Conservation (phyloP, 1,140 invertebrate genomes). For the Diorhabda carinulata region DNA sequence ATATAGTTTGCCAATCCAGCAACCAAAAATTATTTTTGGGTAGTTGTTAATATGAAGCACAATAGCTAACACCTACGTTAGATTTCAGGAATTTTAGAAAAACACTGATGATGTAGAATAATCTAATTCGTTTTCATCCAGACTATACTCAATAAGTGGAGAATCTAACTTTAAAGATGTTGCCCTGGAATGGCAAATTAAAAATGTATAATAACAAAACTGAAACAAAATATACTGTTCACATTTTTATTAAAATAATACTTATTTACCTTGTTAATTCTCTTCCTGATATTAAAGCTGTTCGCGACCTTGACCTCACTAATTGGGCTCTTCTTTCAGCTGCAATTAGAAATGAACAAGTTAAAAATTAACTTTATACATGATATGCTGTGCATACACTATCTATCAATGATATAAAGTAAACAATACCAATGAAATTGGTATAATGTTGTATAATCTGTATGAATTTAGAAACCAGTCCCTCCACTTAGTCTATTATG, state of each 20-base stretch:
- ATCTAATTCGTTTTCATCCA: conserved; percentile 18
- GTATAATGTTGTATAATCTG: no score
- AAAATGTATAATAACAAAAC: neutral
- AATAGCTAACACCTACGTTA: neutral
- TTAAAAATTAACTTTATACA: no score
- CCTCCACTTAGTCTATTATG: no score
- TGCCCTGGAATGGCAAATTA: conserved; percentile 16
- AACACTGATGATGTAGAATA: conserved; percentile 17
- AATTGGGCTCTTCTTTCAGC: conserved; percentile 82
- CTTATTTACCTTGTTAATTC: conserved; percentile 57
- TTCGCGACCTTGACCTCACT: conserved; percentile 77
- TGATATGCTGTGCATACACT: no score
- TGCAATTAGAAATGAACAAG: conserved; percentile 44
- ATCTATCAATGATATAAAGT: no score
- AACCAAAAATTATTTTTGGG: no score
- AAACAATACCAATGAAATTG: no score
- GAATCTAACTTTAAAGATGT: conserved; percentile 15
- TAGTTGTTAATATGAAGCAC: neutral
- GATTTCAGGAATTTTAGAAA: conserved; percentile 7
- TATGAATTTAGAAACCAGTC: no score
- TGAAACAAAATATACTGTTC: neutral
- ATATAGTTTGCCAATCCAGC: neutral
- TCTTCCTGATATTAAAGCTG: conserved; percentile 63
- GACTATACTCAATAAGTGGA: neutral
- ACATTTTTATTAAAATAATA: neutral